A percentile compares a stretch with the other conserved stretches of the same genome.
Evolutionary conservation across 2,888 invertebrate species (phyloP).

Genomic region (Esperia sulphurella): DNA sequence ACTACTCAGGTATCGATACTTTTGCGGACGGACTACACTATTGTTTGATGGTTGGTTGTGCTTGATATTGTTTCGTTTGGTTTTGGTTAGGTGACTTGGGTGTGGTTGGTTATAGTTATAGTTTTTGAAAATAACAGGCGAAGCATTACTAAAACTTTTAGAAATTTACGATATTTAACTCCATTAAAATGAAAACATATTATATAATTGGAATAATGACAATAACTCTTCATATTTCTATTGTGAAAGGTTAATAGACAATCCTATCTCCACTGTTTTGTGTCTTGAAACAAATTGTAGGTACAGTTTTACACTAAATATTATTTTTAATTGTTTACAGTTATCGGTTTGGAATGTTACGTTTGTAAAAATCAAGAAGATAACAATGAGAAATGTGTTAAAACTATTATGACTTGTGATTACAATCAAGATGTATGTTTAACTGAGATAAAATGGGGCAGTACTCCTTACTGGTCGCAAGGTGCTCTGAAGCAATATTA

Average conservation of each 20-base stretch:
- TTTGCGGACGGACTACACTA: too few relatives aligned
- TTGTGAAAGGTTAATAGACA: constrained; percentile 5
- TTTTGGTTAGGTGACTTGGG: background rate
- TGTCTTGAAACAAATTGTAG: background rate
- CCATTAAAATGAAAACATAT: constrained; percentile 4
- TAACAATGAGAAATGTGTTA: constrained; percentile 94
- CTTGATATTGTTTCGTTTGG: too few relatives aligned
- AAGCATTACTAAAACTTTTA: too few relatives aligned
- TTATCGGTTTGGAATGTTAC: constrained; percentile 91
- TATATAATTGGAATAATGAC: constrained; percentile 1
- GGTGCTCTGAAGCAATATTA: constrained; percentile 96
- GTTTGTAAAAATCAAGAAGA: constrained; percentile 96
- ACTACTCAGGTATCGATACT: too few relatives aligned
- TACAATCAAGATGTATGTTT: constrained; percentile 92
- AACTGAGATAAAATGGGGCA: constrained; percentile 95
- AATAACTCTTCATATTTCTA: background rate
- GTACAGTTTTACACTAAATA: background rate
- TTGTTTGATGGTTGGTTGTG: too few relatives aligned
- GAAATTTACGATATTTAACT: background rate
- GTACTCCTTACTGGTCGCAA: constrained; percentile 97
- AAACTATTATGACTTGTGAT: constrained; percentile 94
- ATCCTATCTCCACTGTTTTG: background rate
- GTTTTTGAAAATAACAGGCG: background rate
- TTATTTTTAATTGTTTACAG: constrained; percentile 1
- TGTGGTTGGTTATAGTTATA: background rate